Evolutionary conservation across 2,888 invertebrate species (phyloP).

Genomic region (Amphipoea oculea): DNA sequence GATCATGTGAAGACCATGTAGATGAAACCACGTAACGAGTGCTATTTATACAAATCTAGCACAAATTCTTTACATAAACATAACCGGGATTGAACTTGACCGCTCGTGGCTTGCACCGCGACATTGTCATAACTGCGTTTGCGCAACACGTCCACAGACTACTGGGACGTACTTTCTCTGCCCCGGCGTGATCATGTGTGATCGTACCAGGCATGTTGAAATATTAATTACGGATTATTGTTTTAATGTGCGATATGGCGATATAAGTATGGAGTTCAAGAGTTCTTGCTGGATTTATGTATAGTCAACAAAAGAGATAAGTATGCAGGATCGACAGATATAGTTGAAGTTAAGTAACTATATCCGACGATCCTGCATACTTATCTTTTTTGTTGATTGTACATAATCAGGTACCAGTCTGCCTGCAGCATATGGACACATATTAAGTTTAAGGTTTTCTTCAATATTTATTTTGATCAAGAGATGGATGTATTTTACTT

Average conservation of each 20-base stretch:
- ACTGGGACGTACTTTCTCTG: slow-evolving; percentile 75
- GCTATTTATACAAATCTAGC: slow-evolving; percentile 24
- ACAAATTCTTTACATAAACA: slow-evolving; percentile 7
- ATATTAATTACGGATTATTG: slow-evolving; percentile 14
- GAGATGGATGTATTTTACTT: too few relatives aligned
- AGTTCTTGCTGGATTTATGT: not conserved
- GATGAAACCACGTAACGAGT: slow-evolving; percentile 11
- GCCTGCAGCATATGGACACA: not conserved
- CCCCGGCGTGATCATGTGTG: slow-evolving; percentile 48
- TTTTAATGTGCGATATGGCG: not conserved
- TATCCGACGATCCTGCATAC: too few relatives aligned
- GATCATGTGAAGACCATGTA: too few relatives aligned
- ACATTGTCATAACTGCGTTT: slow-evolving; percentile 65
- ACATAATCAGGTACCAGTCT: not conserved
- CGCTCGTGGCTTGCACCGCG: slow-evolving; percentile 69
- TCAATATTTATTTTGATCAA: not conserved
- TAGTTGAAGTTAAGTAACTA: too few relatives aligned
- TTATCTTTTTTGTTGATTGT: too few relatives aligned
- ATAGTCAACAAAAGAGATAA: too few relatives aligned
- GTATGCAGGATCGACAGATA: too few relatives aligned
- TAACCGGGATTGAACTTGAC: slow-evolving; percentile 68
- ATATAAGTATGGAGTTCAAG: not conserved
- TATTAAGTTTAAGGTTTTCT: not conserved
- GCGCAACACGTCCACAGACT: slow-evolving; percentile 65
- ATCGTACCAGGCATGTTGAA: slow-evolving; percentile 23